A percentile compares a stretch with the other conserved stretches of the same genome.
Evolutionary conservation across 2,888 invertebrate species (phyloP).

Genomic region (Alitta virens): DNA sequence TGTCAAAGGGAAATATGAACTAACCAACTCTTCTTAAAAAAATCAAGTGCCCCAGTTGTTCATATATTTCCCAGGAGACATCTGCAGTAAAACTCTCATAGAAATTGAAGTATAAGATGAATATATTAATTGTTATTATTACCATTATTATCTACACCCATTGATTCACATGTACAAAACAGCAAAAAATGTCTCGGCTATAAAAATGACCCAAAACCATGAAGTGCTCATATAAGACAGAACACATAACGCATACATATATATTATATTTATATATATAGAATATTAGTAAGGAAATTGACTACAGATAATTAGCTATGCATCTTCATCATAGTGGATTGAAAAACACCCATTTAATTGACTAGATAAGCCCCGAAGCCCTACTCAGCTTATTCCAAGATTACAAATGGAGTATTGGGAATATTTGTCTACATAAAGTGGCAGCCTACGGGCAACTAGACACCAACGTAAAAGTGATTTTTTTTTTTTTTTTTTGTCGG

Average conservation of each 20-base stretch:
- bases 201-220: slow-evolving; percentile 3
- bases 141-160: slow-evolving; percentile 3
- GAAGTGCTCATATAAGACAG: not conserved
- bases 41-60: slow-evolving; percentile 2
- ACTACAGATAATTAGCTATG: too few relatives aligned
- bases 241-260: slow-evolving; percentile 15
- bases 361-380: too few relatives aligned
- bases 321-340: too few relatives aligned
- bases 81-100: slow-evolving; percentile 2
- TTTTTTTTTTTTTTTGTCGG: too few relatives aligned
- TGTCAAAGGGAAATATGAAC: too few relatives aligned
- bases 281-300: slow-evolving; percentile 1
- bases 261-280: slow-evolving; percentile 10
- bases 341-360: too few relatives aligned
- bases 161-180: slow-evolving; percentile 6
- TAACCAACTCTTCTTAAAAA: not conserved
- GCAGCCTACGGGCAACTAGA: too few relatives aligned
- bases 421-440: too few relatives aligned
- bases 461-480: too few relatives aligned
- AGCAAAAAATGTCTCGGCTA: slow-evolving; percentile 1
- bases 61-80: not conserved
- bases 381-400: too few relatives aligned
- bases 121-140: too few relatives aligned
- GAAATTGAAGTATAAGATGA: not conserved
- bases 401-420: too few relatives aligned